phyloP scores from a whole-genome alignment of 2,888 invertebrate species.

The Drosophila setosimentum region DNA sequence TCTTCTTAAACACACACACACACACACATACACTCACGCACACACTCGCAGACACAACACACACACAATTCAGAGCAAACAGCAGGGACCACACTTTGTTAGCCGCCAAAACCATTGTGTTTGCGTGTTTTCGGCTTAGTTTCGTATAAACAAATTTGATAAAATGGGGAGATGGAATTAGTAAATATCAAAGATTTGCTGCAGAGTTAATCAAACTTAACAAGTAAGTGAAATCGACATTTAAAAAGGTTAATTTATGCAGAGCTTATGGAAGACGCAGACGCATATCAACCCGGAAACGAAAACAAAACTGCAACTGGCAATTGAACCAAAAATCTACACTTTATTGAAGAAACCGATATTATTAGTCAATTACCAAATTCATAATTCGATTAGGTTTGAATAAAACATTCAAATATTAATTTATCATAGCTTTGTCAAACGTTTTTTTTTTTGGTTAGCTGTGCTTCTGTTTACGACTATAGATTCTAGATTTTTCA shows the following conservation, averaged over 20 bases:
- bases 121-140: constrained; percentile 14
- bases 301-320: background rate
- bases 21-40: background rate
- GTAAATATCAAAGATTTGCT: background rate
- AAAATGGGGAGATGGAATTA: background rate
- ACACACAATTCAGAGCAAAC: constrained; percentile 44
- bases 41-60: background rate
- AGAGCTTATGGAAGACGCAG: background rate
- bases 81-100: constrained; percentile 62
- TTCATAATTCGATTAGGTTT: background rate
- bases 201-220: background rate
- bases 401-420: background rate
- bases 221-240: background rate
- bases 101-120: background rate
- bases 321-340: too few relatives aligned
- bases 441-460: background rate
- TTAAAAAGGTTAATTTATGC: background rate
- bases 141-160: constrained; percentile 16
- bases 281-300: background rate
- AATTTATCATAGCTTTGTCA: background rate
- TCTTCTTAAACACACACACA: background rate
- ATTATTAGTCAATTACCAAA: background rate
- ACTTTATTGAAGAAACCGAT: background rate
- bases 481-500: background rate
- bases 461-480: background rate